Evolutionary conservation across 2,888 invertebrate genomes (phyloP).

Genomic region (Ischnura elegans): DNA sequence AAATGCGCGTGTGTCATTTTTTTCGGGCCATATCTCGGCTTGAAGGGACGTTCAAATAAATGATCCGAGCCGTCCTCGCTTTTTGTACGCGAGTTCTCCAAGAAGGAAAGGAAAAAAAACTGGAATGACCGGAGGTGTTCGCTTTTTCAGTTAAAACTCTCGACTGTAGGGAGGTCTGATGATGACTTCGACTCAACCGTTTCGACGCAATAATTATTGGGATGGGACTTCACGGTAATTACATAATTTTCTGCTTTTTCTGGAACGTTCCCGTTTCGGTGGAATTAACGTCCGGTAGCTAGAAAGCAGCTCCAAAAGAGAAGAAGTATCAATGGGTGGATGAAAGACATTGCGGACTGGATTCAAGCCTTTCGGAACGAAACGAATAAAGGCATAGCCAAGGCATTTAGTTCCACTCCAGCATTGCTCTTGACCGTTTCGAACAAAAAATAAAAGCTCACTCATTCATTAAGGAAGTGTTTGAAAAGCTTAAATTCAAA

Average conservation of each 20-base stretch:
- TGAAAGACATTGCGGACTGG: neutral
- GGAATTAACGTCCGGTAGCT: neutral
- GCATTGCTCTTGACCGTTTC: too few species aligned
- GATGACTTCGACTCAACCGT: neutral
- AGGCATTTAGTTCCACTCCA: neutral
- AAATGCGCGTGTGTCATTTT: neutral
- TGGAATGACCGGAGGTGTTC: neutral
- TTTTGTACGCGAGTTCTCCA: neutral
- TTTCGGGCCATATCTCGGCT: neutral
- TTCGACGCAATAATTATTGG: neutral
- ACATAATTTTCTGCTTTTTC: neutral
- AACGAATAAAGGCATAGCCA: neutral
- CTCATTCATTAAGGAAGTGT: too few species aligned
- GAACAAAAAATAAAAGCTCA: too few species aligned
- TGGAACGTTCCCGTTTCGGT: neutral
- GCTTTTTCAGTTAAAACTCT: neutral
- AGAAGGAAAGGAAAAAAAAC: neutral
- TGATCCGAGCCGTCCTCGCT: neutral
- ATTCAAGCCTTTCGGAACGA: neutral
- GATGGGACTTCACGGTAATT: neutral
- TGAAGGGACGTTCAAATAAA: slow-evolving; percentile 2
- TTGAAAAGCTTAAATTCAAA: too few species aligned
- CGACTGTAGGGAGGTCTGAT: neutral
- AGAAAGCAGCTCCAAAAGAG: neutral
- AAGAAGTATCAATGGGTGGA: neutral